Conservation (phyloP, 2,113 vertebrate genomes). For the Cynoglossus semilaevis region DNA sequence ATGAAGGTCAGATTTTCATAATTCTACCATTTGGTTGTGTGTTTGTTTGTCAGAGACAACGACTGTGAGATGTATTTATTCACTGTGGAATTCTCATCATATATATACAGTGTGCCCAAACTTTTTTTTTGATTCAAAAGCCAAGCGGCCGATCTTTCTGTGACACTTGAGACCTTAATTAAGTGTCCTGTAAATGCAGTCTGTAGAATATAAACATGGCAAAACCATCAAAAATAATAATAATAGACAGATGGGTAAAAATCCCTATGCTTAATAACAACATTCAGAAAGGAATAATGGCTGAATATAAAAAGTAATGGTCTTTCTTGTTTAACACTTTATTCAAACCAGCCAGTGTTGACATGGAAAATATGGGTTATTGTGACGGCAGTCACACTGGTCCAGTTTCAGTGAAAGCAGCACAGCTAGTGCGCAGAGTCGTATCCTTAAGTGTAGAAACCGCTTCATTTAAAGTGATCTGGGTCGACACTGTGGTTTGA, state of each 20-base stretch:
- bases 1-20: neutral
- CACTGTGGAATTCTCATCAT: no score
- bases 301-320: neutral
- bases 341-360: conserved; percentile 5
- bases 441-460: neutral
- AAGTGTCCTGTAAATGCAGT: no score
- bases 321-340: neutral
- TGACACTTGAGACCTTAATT: no score
- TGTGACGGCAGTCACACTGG: neutral
- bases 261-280: no score
- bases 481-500: neutral
- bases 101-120: no score
- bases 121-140: no score
- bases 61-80: no score
- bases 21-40: neutral
- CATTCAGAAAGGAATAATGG: no score
- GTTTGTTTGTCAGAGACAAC: neutral
- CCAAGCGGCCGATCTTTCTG: no score
- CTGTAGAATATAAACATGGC: no score
- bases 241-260: neutral
- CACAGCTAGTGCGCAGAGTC: neutral
- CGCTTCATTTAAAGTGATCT: neutral
- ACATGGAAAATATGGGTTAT: neutral
- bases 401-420: neutral
- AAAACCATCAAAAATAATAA: no score